Percentiles rank a stretch among this genome's conserved stretches.
Conservation (phyloP, 1,140 invertebrate species). For the Drosophila orosa region DNA sequence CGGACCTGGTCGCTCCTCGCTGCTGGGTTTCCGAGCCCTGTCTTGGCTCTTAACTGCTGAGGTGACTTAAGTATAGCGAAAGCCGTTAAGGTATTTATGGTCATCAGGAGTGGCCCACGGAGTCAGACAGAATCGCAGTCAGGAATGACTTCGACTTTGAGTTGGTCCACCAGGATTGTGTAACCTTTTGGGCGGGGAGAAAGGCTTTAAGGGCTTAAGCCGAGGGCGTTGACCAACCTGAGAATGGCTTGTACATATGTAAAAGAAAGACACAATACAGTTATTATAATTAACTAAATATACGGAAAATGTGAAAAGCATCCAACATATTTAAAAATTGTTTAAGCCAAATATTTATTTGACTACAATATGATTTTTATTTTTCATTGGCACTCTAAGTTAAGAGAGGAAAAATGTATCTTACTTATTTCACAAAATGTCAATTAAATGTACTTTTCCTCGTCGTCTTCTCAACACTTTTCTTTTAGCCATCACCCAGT, state of each 20-base stretch:
- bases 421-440: background rate
- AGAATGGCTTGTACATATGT: too few relatives aligned
- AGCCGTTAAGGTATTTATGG: slow-evolving; percentile 81
- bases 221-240: background rate
- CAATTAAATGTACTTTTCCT: background rate
- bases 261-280: too few relatives aligned
- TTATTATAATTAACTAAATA: too few relatives aligned
- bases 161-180: background rate
- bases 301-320: too few relatives aligned
- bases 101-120: slow-evolving; percentile 44
- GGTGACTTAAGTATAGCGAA: slow-evolving; percentile 78
- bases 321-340: too few relatives aligned
- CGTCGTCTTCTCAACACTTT: background rate
- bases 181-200: background rate
- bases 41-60: slow-evolving; percentile 63
- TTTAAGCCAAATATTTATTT: background rate
- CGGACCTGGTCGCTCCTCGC: background rate
- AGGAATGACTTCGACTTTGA: slow-evolving; percentile 9
- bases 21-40: slow-evolving; percentile 6
- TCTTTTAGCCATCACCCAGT: background rate
- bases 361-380: background rate
- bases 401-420: background rate
- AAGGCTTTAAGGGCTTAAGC: background rate
- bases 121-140: slow-evolving; percentile 25
- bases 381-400: too few relatives aligned